Evolutionary conservation across 2,888 invertebrate genomes (phyloP), one percentile per base, ranked within the genome.

Genomic region (Drosophila nr. perissopoda): DNA sequence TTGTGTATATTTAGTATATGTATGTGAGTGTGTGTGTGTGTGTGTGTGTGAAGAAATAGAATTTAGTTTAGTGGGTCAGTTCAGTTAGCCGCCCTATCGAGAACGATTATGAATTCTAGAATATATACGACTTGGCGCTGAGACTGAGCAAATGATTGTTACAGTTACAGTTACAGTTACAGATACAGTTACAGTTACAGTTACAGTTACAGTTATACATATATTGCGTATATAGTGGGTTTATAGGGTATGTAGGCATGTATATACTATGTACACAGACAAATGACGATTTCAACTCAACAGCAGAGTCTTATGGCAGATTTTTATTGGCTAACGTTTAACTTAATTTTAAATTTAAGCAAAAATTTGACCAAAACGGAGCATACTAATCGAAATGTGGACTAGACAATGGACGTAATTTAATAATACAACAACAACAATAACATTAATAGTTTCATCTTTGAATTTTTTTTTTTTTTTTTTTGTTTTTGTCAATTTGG

Each of bases 141-240:
- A 33, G 67, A 67, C 59, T 77, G 82, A 85, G 85, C 80, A 76
- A 79, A 78, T 25, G 64, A 76, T 76, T 71, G 67, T 78, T 73
- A 65, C 36, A 76, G 45, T 59, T 70, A 70, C 45, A 45, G 13
- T 6, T 42, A 42, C 11, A 45, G 0, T 7, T 21, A 45, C 7
- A 45, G 7, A 1, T 45, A 45, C 4, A 45, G 25, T 13, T 45
- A 45, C 2, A 45, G 13, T 1, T 45, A 45, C 16, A 45, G 16
- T 16, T 45, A 21, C 74, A 51, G 38, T 53, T 53, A 69, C 38
- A 74, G 42, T 57, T 72, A 70, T 69, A 52, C 34, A 58, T 52
- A 34, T 33, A 53, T 34, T 31, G 57, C 53, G 27, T 56, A 62
- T 48, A 51, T 36, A 56, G 16, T 36, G n/a, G 48, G 60, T 49